A percentile compares a stretch with the other conserved stretches of the same genome.
phyloP scores from a whole-genome alignment of 2,113 vertebrate species.

The Puma concolor region DNA sequence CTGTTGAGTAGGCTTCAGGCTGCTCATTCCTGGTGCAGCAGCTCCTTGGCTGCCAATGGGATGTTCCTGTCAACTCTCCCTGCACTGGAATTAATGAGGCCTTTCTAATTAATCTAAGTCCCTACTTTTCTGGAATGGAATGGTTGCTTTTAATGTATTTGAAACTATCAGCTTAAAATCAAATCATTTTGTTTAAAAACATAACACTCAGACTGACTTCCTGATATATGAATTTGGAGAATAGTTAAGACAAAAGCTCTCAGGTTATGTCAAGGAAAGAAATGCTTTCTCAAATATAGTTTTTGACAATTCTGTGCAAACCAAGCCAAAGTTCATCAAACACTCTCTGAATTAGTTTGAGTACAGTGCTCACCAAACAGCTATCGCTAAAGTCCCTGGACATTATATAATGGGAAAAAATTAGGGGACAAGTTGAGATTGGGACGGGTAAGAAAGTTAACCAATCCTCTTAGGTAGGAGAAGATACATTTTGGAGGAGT shows the following conservation, averaged over 20 bases:
- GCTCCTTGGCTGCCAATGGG: not conserved
- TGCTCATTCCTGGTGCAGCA: not conserved
- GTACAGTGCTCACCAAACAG: not conserved
- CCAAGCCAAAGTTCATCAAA: not conserved
- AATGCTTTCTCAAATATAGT: not conserved
- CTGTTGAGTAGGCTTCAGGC: not conserved
- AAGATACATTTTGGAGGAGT: not conserved
- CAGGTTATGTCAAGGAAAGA: not conserved
- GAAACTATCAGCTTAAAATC: conserved; percentile 11
- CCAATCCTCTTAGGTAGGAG: not conserved
- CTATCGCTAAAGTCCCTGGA: not conserved
- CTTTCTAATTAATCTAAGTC: conserved; percentile 54
- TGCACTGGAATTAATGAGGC: not conserved
- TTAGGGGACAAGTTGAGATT: not conserved
- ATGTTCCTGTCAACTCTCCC: not conserved
- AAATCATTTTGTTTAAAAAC: conserved; percentile 45
- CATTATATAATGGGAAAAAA: not conserved
- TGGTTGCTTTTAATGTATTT: conserved; percentile 5
- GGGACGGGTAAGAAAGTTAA: not conserved
- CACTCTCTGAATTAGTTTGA: not conserved
- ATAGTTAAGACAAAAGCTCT: not conserved
- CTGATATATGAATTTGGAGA: not conserved
- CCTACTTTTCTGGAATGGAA: not conserved
- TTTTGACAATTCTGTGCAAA: not conserved
- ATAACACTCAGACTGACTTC: not conserved